Evolutionary conservation across 2,888 invertebrate species (phyloP).

Genomic region (Galerucella pusilla): DNA sequence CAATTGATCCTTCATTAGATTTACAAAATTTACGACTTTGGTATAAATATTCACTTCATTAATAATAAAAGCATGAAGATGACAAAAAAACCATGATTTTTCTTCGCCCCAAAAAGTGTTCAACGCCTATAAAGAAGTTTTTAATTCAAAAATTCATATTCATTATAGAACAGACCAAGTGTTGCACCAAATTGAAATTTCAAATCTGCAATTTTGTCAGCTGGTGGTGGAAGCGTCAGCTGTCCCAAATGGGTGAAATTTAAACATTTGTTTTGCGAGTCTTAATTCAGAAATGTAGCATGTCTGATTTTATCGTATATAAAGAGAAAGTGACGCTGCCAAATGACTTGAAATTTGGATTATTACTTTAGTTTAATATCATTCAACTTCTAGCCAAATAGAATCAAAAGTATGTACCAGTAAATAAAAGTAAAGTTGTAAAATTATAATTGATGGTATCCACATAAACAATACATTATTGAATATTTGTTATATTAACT

Average conservation of each 20-base stretch:
- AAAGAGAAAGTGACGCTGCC: constrained; percentile 6
- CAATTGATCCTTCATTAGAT: too few species aligned
- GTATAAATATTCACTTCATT: too few species aligned
- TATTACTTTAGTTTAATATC: constrained; percentile 20
- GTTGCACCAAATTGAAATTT: constrained; percentile 32
- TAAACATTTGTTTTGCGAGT: constrained; percentile 50
- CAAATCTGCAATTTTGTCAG: constrained; percentile 48
- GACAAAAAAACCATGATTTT: too few species aligned
- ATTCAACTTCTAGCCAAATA: neutral
- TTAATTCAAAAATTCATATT: neutral
- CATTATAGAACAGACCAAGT: neutral
- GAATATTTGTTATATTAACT: too few species aligned
- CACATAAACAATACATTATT: too few species aligned
- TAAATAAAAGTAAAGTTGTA: too few species aligned
- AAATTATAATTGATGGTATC: too few species aligned
- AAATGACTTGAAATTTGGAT: constrained; percentile 21
- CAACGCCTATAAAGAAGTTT: too few species aligned
- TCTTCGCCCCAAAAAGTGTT: too few species aligned
- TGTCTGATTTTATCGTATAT: constrained; percentile 41
- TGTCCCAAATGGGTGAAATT: constrained; percentile 47
- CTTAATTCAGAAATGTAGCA: constrained; percentile 46
- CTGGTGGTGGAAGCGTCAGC: constrained; percentile 46
- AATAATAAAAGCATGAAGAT: too few species aligned
- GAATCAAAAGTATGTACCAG: too few species aligned
- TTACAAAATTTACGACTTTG: too few species aligned